Conservation (phyloP, 2,888 invertebrate species). For the Cybosia mesomella region DNA sequence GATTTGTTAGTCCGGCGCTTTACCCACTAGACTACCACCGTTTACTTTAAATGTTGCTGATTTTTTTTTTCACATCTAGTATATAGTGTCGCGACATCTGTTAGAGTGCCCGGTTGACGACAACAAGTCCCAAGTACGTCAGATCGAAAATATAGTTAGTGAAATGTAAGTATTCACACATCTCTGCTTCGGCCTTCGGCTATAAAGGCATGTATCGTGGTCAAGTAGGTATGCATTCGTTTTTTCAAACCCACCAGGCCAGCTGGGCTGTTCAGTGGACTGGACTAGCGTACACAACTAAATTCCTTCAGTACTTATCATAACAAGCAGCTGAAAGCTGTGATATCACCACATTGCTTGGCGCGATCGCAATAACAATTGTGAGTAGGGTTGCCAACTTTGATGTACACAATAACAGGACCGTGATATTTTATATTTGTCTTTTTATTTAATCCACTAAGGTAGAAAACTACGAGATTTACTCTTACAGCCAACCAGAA, state of each 20-base stretch:
- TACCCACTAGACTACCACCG: too few relatives aligned
- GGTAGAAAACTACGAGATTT: too few relatives aligned
- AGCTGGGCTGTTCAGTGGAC: conserved; percentile 1
- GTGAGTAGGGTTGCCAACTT: conserved; percentile 15
- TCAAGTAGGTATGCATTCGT: neutral
- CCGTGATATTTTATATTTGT: neutral
- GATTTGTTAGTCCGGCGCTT: too few relatives aligned
- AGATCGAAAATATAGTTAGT: neutral
- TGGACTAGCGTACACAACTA: neutral
- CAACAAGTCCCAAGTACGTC: neutral
- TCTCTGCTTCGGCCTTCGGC: neutral
- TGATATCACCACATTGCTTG: conserved; percentile 66
- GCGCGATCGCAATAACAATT: conserved; percentile 53
- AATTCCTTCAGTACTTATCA: conserved; percentile 12
- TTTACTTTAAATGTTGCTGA: too few relatives aligned
- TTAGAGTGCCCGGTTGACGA: too few relatives aligned
- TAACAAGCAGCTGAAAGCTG: conserved; percentile 23
- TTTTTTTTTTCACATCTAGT: too few relatives aligned
- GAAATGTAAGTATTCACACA: neutral
- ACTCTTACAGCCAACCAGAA: too few relatives aligned
- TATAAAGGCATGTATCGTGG: neutral
- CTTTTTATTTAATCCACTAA: neutral
- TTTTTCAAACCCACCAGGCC: neutral
- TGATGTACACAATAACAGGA: neutral
- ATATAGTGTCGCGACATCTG: neutral